Percentiles rank a stretch among this genome's conserved stretches.
phyloP scores from a whole-genome alignment of 1,140 invertebrate genomes.

The Polypedilum pembai region DNA sequence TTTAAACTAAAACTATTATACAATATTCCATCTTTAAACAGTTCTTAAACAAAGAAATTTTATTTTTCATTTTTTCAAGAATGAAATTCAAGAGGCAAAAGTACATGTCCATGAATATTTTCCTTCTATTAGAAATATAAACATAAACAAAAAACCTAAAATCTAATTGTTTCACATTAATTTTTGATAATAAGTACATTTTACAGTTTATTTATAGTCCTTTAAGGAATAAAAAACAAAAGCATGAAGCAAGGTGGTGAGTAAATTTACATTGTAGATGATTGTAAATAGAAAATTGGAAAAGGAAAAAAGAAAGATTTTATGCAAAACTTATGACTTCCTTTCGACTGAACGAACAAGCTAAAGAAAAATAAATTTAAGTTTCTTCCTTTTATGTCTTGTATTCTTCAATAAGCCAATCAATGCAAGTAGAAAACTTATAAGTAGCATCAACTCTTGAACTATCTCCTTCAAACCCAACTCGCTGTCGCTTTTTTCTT shows the following conservation, averaged over 20 bases:
- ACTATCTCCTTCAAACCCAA: neutral
- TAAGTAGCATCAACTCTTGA: neutral
- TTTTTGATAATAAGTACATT: neutral
- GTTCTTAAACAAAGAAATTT: too few relatives aligned
- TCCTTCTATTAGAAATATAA: neutral
- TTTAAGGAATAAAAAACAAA: neutral
- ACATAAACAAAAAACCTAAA: neutral
- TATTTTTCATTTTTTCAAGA: too few relatives aligned
- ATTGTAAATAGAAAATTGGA: too few relatives aligned
- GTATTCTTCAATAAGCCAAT: neutral
- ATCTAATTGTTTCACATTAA: constrained; percentile 8
- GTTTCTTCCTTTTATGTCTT: neutral
- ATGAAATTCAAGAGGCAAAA: too few relatives aligned
- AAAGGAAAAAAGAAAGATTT: neutral
- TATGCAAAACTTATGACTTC: neutral
- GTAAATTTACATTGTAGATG: neutral
- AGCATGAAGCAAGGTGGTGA: neutral
- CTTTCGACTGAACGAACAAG: neutral
- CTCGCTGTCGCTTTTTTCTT: neutral
- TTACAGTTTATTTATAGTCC: too few relatives aligned
- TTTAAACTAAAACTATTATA: too few relatives aligned
- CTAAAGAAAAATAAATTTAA: neutral
- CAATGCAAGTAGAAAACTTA: neutral
- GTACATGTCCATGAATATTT: neutral
- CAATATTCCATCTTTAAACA: too few relatives aligned